Base-by-base conservation (phyloP, 2,888 invertebrate species). In the Hoplodrina blanda region DNA sequence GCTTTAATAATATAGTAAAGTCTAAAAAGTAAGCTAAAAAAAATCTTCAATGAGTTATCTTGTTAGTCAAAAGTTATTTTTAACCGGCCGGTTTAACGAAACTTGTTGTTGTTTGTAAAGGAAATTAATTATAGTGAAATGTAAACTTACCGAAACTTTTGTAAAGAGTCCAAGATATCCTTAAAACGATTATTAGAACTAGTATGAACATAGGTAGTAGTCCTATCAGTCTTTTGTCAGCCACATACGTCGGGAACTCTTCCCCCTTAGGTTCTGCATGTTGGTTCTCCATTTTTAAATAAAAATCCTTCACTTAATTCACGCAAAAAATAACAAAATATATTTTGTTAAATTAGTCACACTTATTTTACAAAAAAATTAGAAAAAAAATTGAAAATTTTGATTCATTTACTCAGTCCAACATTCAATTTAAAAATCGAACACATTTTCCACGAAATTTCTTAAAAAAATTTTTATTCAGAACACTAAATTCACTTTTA, bases 151-250 rank as follows among this genome's bases (percentile, higher is more conserved):
- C 91, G 19, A 89, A 88, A 68, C 87, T 90, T 83, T 90, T 93
- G 67, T 91, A 93, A 0, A 94, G 59, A 0, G 93, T 88, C 87
- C 92, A 94, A 7, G 93, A 87, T 69, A 94, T 88, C 81, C 93
- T 90, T 60, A 91, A 69, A 10, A 95, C 85, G 37, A 94, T 88
- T 0, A 94, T 87, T 3, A 92, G 71, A 33, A 93, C 80, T 49
- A 94, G 83, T 60, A 94, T 73, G 55, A 94, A 88, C 80, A 94
- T 87, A 0, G 94, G 94, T 54, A 93, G 69, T 1, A 94, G 67
- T 4, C 89, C 89, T 11, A 90, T 64, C 30, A 90, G 62, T 72
- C 82, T 83, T 52, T 80, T 85, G n/a, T 80, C 81, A 3, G 62
- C 50, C 44, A 75, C 61, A 49, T 56, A 74, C 0, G 55, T 67